A percentile compares a stretch with the other conserved stretches of the same genome.
phyloP scores from a whole-genome alignment of 2,888 invertebrate species.

The Chrysomela aeneicollis region DNA sequence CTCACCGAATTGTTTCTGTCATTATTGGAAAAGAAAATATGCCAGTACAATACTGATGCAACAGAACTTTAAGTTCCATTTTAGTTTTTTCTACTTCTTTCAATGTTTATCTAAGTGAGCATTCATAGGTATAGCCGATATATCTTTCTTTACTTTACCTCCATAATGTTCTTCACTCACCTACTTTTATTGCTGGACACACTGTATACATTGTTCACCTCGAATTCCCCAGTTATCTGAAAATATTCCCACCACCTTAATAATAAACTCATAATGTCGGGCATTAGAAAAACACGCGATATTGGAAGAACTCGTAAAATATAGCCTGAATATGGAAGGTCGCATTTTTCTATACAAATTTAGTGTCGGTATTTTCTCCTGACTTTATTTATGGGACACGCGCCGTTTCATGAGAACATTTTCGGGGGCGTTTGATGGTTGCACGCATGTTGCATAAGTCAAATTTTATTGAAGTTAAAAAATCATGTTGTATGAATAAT shows the following conservation, averaged over 20 bases:
- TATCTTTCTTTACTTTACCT: no score
- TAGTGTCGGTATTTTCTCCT: slow-evolving; percentile 23
- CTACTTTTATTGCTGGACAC: no score
- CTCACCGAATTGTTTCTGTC: no score
- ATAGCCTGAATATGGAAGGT: not conserved
- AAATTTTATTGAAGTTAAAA: not conserved
- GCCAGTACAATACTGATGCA: no score
- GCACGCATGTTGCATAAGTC: slow-evolving; percentile 1
- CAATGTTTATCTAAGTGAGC: no score
- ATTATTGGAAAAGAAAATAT: no score
- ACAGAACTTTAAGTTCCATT: no score
- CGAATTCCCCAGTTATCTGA: not conserved
- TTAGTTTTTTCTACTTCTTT: no score
- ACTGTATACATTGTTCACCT: not conserved
- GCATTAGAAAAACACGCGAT: slow-evolving; percentile 23
- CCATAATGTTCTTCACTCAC: no score
- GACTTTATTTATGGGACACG: not conserved
- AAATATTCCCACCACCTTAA: not conserved
- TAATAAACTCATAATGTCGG: slow-evolving; percentile 21
- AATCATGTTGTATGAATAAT: not conserved
- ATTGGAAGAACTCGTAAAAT: slow-evolving; percentile 18
- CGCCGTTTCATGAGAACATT: not conserved
- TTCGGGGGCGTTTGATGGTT: not conserved
- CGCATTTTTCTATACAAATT: slow-evolving; percentile 24
- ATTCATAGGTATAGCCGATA: no score